Evolutionary conservation across 2,113 vertebrate species (phyloP).

Genomic region (Pelecanus crispus): DNA sequence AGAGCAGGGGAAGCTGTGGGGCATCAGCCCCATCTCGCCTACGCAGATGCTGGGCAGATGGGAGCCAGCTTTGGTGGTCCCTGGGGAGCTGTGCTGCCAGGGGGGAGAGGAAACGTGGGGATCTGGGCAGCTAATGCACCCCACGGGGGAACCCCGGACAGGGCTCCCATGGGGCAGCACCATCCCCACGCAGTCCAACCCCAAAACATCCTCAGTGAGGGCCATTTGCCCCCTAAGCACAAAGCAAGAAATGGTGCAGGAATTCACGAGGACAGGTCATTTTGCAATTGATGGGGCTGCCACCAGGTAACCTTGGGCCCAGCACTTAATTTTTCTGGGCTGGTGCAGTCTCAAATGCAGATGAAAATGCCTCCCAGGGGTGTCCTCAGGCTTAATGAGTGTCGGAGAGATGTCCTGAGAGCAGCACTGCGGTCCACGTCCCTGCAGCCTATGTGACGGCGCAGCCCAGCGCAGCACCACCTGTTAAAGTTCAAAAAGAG

Average conservation of each 20-base stretch:
- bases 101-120: not conserved
- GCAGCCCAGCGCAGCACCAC: not conserved
- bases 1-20: not conserved
- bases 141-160: rapidly evolving
- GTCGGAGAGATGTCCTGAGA: rapidly evolving
- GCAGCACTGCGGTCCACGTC: not conserved
- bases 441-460: rapidly evolving
- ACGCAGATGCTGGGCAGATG: not conserved
- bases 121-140: not conserved
- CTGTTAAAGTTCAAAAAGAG: not conserved
- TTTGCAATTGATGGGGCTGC: not conserved
- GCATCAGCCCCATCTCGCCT: rapidly evolving
- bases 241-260: not conserved
- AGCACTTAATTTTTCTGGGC: not conserved
- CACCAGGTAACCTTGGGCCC: not conserved
- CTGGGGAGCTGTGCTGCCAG: not conserved
- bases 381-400: not conserved
- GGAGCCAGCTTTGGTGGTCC: not conserved
- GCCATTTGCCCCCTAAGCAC: not conserved
- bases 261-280: not conserved
- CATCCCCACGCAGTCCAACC: not conserved
- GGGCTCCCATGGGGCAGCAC: not conserved
- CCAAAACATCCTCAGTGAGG: not conserved
- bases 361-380: not conserved
- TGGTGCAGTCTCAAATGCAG: not conserved